Percentiles rank a stretch among this genome's conserved stretches.
Conservation (phyloP, 2,888 invertebrate species). For the Schizotus pectinicornis region DNA sequence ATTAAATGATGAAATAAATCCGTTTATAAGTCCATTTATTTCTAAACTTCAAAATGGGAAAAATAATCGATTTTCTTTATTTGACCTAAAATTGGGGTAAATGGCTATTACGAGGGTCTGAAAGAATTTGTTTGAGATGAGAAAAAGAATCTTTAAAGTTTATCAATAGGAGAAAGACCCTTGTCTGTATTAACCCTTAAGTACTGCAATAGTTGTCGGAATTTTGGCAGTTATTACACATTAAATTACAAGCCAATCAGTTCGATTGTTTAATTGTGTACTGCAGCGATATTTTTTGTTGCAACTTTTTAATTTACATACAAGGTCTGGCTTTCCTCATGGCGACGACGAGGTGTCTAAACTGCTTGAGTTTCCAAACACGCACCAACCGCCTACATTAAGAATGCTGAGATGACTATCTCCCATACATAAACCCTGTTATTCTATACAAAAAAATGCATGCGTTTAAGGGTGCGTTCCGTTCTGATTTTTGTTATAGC, state of each 20-base stretch:
- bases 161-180: too few relatives aligned
- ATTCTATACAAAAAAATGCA: conserved; percentile 13
- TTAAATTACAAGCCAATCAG: conserved; percentile 4
- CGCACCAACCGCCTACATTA: conserved; percentile 14
- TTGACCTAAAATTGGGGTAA: too few relatives aligned
- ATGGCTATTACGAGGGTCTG: too few relatives aligned
- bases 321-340: conserved; percentile 14
- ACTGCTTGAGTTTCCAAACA: conserved; percentile 15
- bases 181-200: too few relatives aligned
- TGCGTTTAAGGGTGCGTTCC: conserved; percentile 10
- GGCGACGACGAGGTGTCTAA: conserved; percentile 18
- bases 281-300: conserved; percentile 5
- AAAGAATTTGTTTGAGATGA: too few relatives aligned
- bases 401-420: conserved; percentile 17
- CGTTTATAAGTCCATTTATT: too few relatives aligned
- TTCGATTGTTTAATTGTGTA: conserved; percentile 18
- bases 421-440: conserved; percentile 16
- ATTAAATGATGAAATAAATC: too few relatives aligned
- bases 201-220: too few relatives aligned
- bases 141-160: too few relatives aligned
- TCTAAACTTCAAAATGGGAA: too few relatives aligned
- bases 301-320: conserved; percentile 14
- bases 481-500: conserved; percentile 3
- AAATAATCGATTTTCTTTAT: too few relatives aligned
- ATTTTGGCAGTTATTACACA: too few relatives aligned